A percentile compares a stretch with the other conserved stretches of the same genome.
Conservation (phyloP, 2,113 vertebrate genomes). For the Anas platyrhynchos region DNA sequence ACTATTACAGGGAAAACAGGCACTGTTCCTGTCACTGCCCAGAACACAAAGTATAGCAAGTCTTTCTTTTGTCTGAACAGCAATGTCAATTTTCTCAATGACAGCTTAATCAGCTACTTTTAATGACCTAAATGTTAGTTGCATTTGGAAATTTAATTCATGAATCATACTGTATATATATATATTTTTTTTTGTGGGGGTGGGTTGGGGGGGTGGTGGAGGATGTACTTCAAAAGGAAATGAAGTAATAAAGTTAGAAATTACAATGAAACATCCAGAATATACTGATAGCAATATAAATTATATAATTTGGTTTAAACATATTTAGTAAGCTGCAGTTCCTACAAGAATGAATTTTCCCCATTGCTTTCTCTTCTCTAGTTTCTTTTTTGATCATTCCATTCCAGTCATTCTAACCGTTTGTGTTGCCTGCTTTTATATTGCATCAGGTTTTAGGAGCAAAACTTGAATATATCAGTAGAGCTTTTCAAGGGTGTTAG, state of each 20-base stretch:
- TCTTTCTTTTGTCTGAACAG: neutral
- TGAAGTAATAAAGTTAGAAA: neutral
- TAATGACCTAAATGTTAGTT: neutral
- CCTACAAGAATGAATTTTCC: neutral
- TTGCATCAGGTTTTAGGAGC: neutral
- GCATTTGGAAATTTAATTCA: neutral
- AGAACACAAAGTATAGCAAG: neutral
- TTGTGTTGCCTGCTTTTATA: neutral
- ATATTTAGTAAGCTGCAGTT: neutral
- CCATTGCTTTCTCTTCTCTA: neutral
- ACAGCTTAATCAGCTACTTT: neutral
- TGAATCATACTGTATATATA: neutral
- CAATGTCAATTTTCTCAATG: neutral
- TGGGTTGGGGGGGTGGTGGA: no score
- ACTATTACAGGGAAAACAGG: neutral
- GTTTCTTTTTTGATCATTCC: neutral
- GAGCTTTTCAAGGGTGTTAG: neutral
- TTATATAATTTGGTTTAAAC: neutral
- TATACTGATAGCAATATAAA: neutral
- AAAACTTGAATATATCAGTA: neutral
- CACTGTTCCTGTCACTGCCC: neutral
- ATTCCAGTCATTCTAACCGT: neutral
- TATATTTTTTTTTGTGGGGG: neutral
- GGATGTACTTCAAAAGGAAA: neutral
- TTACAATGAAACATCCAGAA: neutral